These are phyloP conservation scores for Diachasma alloeum DNA, from an alignment of 1,140 invertebrate species.

Conservation along the genomic window DNA sequence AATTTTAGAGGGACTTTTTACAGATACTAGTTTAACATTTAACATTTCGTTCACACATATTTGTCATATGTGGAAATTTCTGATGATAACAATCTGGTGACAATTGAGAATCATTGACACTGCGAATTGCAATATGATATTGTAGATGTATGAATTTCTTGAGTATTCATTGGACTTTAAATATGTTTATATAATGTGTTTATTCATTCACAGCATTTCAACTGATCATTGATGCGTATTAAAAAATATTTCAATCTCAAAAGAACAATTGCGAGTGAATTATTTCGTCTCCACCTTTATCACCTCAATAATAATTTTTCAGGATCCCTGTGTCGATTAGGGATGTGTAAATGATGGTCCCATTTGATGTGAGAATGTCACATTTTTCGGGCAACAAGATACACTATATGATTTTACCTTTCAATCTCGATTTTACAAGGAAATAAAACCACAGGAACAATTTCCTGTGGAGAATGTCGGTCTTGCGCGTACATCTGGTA, in stretches of 20 bases:
- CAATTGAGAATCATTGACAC: too few relatives aligned
- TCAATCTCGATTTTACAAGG: background rate
- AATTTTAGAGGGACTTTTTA: too few relatives aligned
- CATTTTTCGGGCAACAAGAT: too few relatives aligned
- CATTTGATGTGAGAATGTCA: too few relatives aligned
- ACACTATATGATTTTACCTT: too few relatives aligned
- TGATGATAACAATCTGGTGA: too few relatives aligned
- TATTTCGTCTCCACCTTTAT: too few relatives aligned
- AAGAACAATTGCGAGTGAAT: background rate
- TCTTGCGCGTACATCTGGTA: conserved; percentile 58
- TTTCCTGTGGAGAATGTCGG: conserved; percentile 24
- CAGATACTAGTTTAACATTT: too few relatives aligned
- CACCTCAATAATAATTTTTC: too few relatives aligned
- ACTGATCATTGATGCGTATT: background rate
- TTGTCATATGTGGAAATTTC: background rate
- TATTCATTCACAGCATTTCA: background rate
- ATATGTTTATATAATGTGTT: background rate
- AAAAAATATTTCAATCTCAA: background rate
- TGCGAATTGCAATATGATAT: background rate
- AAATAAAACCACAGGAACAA: conserved; percentile 29
- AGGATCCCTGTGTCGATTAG: too few relatives aligned
- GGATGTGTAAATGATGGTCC: too few relatives aligned
- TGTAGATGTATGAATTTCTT: conserved; percentile 10
- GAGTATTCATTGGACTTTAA: background rate
- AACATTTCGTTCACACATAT: too few relatives aligned